Percentiles rank a stretch among this genome's conserved stretches.
phyloP scores from a whole-genome alignment of 2,113 vertebrate species.

The Rhodinocichla rosea region DNA sequence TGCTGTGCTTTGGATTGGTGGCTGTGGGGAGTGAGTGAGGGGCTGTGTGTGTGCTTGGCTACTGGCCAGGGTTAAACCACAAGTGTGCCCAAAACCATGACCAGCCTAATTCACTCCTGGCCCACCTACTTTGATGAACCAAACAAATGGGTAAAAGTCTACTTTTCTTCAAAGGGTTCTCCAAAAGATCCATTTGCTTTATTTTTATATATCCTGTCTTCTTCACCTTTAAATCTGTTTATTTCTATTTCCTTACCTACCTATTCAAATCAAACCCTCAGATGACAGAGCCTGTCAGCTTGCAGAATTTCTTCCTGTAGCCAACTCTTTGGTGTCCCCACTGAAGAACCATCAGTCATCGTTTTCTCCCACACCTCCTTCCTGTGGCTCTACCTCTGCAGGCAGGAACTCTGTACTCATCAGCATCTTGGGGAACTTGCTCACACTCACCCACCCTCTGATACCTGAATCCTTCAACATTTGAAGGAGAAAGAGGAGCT shows the following conservation, averaged over 20 bases:
- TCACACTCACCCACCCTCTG: neutral
- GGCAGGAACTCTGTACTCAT: neutral
- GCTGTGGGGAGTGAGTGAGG: neutral
- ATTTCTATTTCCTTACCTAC: neutral
- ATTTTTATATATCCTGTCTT: neutral
- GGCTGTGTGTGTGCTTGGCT: neutral
- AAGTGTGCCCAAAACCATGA: neutral
- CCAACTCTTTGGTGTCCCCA: neutral
- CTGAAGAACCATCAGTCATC: rapidly evolving
- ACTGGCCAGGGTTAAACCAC: rapidly evolving
- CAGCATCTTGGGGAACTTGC: neutral
- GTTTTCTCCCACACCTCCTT: neutral
- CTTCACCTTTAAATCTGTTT: neutral
- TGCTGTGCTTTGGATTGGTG: neutral
- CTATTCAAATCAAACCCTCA: neutral
- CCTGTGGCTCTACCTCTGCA: neutral
- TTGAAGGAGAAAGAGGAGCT: neutral
- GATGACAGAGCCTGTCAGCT: neutral
- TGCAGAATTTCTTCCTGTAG: neutral
- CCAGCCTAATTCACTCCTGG: neutral
- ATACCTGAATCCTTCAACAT: neutral
- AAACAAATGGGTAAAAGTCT: neutral
- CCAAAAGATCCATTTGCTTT: neutral
- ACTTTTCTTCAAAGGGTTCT: neutral
- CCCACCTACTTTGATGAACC: neutral